Evolutionary conservation across 2,888 invertebrate genomes (phyloP).

Genomic region (Drosophila meridionalis): DNA sequence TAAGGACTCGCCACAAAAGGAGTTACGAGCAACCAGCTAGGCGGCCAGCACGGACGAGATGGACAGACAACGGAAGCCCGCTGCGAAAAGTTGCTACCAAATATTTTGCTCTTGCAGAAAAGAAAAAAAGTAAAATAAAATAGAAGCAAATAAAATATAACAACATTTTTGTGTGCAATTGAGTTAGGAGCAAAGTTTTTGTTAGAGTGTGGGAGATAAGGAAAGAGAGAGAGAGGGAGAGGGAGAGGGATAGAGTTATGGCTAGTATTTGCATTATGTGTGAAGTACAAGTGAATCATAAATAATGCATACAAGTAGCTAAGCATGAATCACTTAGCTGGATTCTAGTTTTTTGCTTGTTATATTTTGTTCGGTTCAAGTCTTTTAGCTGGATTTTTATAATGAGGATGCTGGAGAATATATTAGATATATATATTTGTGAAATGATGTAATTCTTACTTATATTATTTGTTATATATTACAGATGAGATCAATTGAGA

Average conservation of each 20-base stretch:
- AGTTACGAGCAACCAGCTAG: conserved; percentile 35
- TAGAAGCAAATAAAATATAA: conserved; percentile 36
- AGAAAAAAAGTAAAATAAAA: not conserved
- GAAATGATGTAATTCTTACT: no score
- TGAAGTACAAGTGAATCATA: conserved; percentile 11
- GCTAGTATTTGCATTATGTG: conserved; percentile 28
- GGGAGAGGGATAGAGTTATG: conserved; percentile 17
- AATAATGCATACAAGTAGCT: conserved; percentile 42
- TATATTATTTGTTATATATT: not conserved
- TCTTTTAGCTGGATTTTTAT: not conserved
- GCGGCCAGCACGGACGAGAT: not conserved
- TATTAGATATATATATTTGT: not conserved
- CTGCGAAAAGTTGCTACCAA: conserved; percentile 45
- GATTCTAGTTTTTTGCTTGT: conserved; percentile 15
- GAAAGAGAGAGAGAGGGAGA: not conserved
- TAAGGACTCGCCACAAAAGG: conserved; percentile 53
- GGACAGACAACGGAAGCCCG: conserved; percentile 18
- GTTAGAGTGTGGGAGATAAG: not conserved
- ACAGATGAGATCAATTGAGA: not conserved
- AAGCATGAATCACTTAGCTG: conserved; percentile 25
- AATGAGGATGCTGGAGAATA: not conserved
- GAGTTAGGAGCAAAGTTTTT: conserved; percentile 29
- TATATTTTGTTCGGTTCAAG: not conserved
- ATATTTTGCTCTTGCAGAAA: conserved; percentile 32
- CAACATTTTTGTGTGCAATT: conserved; percentile 46